Conservation (phyloP, 2,888 invertebrate genomes). For the Parascotia fuliginaria region DNA sequence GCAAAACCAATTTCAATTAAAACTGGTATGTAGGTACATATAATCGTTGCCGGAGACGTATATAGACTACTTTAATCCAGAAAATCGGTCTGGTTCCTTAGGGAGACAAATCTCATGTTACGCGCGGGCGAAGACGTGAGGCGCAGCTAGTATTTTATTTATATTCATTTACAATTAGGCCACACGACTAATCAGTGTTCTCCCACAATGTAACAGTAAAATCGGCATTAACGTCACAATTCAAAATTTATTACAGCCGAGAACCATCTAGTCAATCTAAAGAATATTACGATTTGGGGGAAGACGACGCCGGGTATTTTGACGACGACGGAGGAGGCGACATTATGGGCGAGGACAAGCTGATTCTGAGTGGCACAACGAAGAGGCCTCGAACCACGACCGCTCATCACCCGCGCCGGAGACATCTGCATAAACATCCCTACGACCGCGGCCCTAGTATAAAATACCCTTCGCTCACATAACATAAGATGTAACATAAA, state of each 20-base stretch:
- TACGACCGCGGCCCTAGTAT: slow-evolving; percentile 76
- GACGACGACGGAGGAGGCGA: slow-evolving; percentile 68
- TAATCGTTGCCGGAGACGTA: too few species aligned
- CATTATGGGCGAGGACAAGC: slow-evolving; percentile 69
- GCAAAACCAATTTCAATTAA: too few species aligned
- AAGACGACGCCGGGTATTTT: slow-evolving; percentile 64
- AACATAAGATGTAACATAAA: slow-evolving; percentile 29
- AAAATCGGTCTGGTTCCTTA: too few species aligned
- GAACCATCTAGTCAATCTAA: slow-evolving; percentile 53
- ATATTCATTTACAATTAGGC: too few species aligned
- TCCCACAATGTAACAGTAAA: too few species aligned
- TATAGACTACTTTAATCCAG: too few species aligned
- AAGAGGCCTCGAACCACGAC: slow-evolving; percentile 46
- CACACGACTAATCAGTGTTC: too few species aligned
- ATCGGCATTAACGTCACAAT: too few species aligned
- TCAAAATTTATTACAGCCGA: slow-evolving; percentile 40
- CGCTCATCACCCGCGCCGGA: slow-evolving; percentile 67
- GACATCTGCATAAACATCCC: slow-evolving; percentile 83
- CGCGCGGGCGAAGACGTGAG: too few species aligned
- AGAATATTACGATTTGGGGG: slow-evolving; percentile 67
- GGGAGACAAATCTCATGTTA: too few species aligned
- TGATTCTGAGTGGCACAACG: slow-evolving; percentile 48
- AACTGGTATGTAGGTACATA: too few species aligned
- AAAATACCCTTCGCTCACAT: slow-evolving; percentile 27
- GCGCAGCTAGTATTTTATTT: too few species aligned